Evolutionary conservation across 2,797 vertebrate species (phyloP).

Genomic region (Mus caroli): DNA sequence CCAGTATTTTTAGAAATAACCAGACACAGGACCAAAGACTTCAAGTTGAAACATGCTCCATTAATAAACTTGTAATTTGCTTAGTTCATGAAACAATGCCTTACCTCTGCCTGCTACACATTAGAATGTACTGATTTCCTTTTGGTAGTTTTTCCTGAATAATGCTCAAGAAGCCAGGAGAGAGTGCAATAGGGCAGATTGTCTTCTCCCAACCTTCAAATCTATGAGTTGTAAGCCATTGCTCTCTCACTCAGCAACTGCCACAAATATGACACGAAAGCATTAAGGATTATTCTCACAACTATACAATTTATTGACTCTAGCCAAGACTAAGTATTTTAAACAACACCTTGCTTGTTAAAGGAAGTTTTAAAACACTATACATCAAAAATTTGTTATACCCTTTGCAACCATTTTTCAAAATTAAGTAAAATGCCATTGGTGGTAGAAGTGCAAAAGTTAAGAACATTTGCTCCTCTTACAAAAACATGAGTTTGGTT

Average conservation of each 20-base stretch:
- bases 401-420: neutral
- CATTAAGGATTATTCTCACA: neutral
- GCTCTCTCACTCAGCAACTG: neutral
- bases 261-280: neutral
- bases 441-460: neutral
- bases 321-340: neutral
- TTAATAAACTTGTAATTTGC: neutral
- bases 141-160: neutral
- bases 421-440: neutral
- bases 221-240: neutral
- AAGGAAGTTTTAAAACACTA: neutral
- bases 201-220: neutral
- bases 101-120: neutral
- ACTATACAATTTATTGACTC: neutral
- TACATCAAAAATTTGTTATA: neutral
- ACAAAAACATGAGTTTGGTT: neutral
- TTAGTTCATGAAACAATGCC: constrained; percentile 10
- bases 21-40: neutral
- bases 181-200: neutral
- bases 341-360: neutral
- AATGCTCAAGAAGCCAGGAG: neutral
- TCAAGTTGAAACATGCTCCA: constrained; percentile 5
- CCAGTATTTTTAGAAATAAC: neutral
- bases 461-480: neutral
- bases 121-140: neutral